phyloP scores from a whole-genome alignment of 2,113 vertebrate genomes.

The Lampris megalopsis region DNA sequence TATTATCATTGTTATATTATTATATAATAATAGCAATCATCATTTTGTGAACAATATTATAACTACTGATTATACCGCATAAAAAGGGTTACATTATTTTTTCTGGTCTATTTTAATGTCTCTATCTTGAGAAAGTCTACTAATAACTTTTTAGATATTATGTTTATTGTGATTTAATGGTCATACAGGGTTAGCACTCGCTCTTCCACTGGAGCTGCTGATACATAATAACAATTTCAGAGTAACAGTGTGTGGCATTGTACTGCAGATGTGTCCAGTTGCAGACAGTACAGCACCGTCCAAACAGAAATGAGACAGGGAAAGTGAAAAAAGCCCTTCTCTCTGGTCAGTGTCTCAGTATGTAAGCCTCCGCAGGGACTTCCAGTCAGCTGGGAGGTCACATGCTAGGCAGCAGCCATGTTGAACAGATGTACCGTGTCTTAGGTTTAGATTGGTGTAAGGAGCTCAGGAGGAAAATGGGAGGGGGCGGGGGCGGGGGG shows the following conservation, averaged over 20 bases:
- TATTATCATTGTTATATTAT: too few relatives aligned
- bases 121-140: too few relatives aligned
- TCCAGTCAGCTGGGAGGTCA: constrained; percentile 52
- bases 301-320: not conserved
- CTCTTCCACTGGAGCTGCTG: not conserved
- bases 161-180: too few relatives aligned
- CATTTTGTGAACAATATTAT: too few relatives aligned
- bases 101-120: too few relatives aligned
- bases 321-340: not conserved
- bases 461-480: constrained; percentile 49
- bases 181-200: too few relatives aligned
- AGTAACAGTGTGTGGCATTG: not conserved
- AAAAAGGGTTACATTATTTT: too few relatives aligned
- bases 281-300: not conserved
- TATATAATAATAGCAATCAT: too few relatives aligned
- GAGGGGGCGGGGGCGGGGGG: constrained; percentile 38
- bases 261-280: too few relatives aligned
- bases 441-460: constrained; percentile 71
- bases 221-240: constrained; percentile 5
- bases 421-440: constrained; percentile 81
- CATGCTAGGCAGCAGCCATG: constrained; percentile 65
- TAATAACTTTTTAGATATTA: too few relatives aligned
- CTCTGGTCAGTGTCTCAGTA: not conserved
- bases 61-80: too few relatives aligned
- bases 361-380: constrained; percentile 42